Base-by-base conservation (phyloP, 2,888 invertebrate genomes). In the Micoletzkya japonica region DNA sequence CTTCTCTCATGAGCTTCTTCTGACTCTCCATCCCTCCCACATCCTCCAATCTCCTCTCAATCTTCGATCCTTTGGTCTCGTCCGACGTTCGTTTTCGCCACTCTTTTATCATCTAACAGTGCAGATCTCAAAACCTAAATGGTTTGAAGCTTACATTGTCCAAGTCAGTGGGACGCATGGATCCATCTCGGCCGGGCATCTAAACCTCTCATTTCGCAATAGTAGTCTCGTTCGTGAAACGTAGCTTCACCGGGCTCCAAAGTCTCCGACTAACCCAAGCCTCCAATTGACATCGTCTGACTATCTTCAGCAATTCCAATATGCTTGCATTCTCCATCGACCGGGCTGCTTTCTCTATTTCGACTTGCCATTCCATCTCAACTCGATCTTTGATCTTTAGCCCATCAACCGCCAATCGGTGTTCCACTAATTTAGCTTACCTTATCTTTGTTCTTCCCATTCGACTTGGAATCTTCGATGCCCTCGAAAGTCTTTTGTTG, bases 1-100 rank as follows among this genome's bases (percentile, higher is more conserved):
- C 79, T 63, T 82, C 80, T 24, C 73, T 75, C 54, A 84, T 63
- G 7, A 76, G 70, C 50, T 74, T 71, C 57, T 83, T 83, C 32
- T 80, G 78, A 20, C 67, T 72, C 32, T 73, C 70, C 76, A 81
- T 76, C 17, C 61, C 61, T 61, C 61, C 61, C 28, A 61, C 61
- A 30, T 61, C 61, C 49, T 10, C 49, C 20, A 61, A 26, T 30
- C 44, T 61, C 44, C 49, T 61, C 61, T 61, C 61, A 2, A 61
- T 34, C 26, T 34, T 61, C 49, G 44, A 39, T 44, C 61, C 61
- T 34, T 61, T 61, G 28, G 36, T 52, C 34, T 34, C 50, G 50
- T 44, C 52, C 32, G 34, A 34, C 32, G 50, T 52, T 24, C 36
- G 34, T 36, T 64, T 64, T 30, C 64, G 20, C 64, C 52, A 52